phyloP scores from a whole-genome alignment of 2,888 invertebrate species.

The Harpagoxenus sublaevis region DNA sequence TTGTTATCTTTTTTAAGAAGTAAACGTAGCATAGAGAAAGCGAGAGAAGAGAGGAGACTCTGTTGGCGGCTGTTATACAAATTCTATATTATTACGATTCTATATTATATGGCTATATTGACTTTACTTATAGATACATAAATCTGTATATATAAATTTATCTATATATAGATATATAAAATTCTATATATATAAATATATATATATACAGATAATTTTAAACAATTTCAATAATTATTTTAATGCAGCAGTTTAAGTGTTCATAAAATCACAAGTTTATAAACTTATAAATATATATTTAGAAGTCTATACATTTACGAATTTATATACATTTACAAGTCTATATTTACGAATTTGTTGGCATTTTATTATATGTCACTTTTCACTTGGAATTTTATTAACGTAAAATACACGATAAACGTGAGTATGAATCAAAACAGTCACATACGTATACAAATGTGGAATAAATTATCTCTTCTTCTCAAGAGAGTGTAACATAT shows the following conservation, averaged over 20 bases:
- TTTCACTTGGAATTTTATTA: not conserved
- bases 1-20: slow-evolving; percentile 37
- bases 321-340: slow-evolving; percentile 3
- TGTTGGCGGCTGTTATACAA: slow-evolving; percentile 13
- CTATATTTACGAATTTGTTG: not conserved
- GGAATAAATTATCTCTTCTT: not conserved
- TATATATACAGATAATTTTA: not conserved
- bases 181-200: not conserved
- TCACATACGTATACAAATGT: not conserved
- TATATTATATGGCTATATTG: not conserved
- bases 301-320: not conserved
- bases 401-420: not conserved
- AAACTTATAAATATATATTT: not conserved
- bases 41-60: not conserved
- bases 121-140: slow-evolving; percentile 9
- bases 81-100: slow-evolving; percentile 3
- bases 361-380: not conserved
- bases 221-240: slow-evolving; percentile 25
- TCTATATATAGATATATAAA: not conserved
- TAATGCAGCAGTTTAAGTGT: not conserved
- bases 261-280: not conserved
- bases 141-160: not conserved
- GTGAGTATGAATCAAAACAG: slow-evolving; percentile 29
- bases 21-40: slow-evolving; percentile 38
- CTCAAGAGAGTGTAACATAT: not conserved